Evolutionary conservation across 2,113 vertebrate genomes (phyloP).

Genomic region (Poecile atricapillus): DNA sequence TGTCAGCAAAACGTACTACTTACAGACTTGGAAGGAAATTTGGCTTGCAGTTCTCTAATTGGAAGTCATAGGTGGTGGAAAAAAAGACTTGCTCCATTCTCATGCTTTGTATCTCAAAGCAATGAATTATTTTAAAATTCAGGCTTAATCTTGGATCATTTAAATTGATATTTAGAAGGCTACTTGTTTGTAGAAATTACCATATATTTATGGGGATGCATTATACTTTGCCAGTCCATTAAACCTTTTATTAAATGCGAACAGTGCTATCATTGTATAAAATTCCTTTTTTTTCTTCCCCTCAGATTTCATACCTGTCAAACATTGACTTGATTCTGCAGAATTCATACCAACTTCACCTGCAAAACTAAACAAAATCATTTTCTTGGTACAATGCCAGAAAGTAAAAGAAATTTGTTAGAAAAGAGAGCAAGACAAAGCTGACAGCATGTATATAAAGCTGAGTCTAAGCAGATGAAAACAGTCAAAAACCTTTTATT

Average conservation of each 20-base stretch:
- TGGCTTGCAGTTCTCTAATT: conserved; percentile 52
- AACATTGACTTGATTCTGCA: not conserved
- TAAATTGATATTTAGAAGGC: not conserved
- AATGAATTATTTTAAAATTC: not conserved
- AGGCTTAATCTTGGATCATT: not conserved
- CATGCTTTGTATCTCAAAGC: not conserved
- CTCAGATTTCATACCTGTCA: not conserved
- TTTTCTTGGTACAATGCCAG: conserved; percentile 17
- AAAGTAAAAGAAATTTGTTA: not conserved
- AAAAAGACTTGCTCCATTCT: not conserved
- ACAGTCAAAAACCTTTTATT: conserved; percentile 34
- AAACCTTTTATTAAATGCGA: not conserved
- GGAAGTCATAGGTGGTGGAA: conserved; percentile 54
- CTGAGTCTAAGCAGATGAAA: conserved; percentile 52
- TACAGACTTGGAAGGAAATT: conserved; percentile 46
- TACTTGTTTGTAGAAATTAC: not conserved
- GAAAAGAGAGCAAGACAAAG: not conserved
- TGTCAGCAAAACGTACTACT: conserved; percentile 26
- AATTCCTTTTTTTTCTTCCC: not conserved
- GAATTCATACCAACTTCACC: not conserved
- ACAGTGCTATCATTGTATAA: not conserved
- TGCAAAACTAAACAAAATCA: not conserved
- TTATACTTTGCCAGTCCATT: not conserved
- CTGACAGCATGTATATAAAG: conserved; percentile 1
- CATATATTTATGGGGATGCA: not conserved